Evolutionary conservation across 2,113 vertebrate genomes (phyloP), one percentile per base, ranked within the genome.

Genomic region (Trachemys scripta): DNA sequence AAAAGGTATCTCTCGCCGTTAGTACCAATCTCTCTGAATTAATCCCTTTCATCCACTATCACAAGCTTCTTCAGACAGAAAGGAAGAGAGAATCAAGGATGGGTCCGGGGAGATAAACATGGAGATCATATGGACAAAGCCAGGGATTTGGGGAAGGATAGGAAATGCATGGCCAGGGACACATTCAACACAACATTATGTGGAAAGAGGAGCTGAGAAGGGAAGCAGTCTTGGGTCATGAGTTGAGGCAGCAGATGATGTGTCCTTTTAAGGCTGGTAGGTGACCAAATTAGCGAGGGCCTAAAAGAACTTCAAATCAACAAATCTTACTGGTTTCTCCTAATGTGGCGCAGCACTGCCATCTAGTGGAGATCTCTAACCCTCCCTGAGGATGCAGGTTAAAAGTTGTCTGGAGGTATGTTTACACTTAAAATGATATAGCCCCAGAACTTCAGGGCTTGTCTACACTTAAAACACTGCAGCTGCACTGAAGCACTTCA

Each of bases 301-400:
- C 89, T 89, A 94, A 88, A 88, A 91, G 51, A 72, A 53, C n/a
- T 38, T 85, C 87, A 84, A 69, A 69, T 35, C 62, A 72, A 72
- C 17, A 72, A 38, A 72, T 38, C 19, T 72, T 38, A 38, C 17
- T 8, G 1, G 8, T 22, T 72, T 38, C 35, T 72, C n/a, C n/a
- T 38, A 72, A 9, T 84, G 90, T 80, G 82, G 56, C 53, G 75
- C 85, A 8, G 69, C 97, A 96, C 96, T 96, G 98, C 98, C 98
- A 98, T 96, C 98, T 98, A 31, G 91, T 97, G 98, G 97, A 50
- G 3, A 53, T 29, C 72, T 57, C 38, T 22, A 59, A 38, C 7
- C 35, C 75, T 5, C 16, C 19, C 75, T 90, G 54, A 5, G 22
- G n/a, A 9, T 72, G 35, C 65, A 22, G 2, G 17, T 72, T 72